Evolutionary conservation across 2,797 vertebrate genomes (phyloP), one percentile per base, ranked within the genome.

Genomic region (Crax fasciolata): DNA sequence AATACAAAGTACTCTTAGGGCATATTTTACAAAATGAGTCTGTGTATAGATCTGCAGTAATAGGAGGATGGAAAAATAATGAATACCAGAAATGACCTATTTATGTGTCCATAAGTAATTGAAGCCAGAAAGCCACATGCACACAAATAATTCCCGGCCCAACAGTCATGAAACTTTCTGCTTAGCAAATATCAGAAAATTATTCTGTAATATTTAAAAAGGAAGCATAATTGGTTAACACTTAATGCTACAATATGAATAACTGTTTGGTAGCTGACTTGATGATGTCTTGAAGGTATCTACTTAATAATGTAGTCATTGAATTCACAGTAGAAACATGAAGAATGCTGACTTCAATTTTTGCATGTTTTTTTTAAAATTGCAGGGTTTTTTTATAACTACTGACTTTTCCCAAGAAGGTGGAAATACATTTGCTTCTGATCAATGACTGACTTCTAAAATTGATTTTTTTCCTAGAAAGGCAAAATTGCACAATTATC

Each of bases 391-490:
- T 61, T 58, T 89, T 1, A 24, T 65, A 68, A 13, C 9, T 67
- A 44, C 27, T 38, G 54, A 59, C 54, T 92, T 94, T 94, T 87
- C 55, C 46, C 75, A 51, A 65, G 51, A 24, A 81, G 27, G 3
- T 74, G 77, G 73, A 95, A 93, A 68, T 43, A 25, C 6, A 6
- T 78, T 93, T 94, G 54, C 24, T 88, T 66, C 54, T 95, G 68
- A 90, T 89, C 62, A 94, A 92, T 41, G 7, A 24, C 49, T 91
- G 73, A 51, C 61, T 94, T 81, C 38, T 85, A 38, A 95, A 96
- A 85, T 46, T 66, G 44, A 10, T n/a, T 82, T 85, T 27, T 96
- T 83, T 93, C 39, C 48, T 41, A 51, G 27, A 49, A 63, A 68
- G 13, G 17, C 74, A 75, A 5, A 84, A 21, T 83, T 84, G 72